Evolutionary conservation across 2,888 invertebrate genomes (phyloP), one percentile per base, ranked within the genome.

Genomic region (Pandemis cinnamomeana): DNA sequence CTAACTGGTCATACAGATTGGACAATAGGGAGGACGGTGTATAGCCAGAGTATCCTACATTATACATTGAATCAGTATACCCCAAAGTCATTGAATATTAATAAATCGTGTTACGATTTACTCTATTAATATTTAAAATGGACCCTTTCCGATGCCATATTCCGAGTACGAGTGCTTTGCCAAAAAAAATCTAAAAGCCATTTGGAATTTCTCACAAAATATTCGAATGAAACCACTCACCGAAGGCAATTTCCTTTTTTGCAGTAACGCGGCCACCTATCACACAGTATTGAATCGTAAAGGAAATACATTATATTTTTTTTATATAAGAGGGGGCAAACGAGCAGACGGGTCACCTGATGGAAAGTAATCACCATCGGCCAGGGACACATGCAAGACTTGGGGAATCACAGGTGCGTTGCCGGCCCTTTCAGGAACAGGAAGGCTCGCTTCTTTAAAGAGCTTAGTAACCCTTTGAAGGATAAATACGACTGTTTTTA

Each of bases 151-250:
- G 55, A 62, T 61, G 67, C 46, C 70, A 74, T 69, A 66, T 70
- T 66, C 63, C 44, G 69, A 60, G 69, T 70, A 60, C 44, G 64
- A 73, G 64, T 44, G 80, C 77, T 78, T 81, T 80, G 77, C 71
- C 80, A 77, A 80, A 83, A 85, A 83, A 85, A 81, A 80, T 82
- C 82, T 81, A 81, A 87, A 85, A 86, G 84, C 83, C 80, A 84
- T 87, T 86, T 84, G 86, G 86, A 80, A 86, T 87, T 86, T 83
- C 82, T 81, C 79, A 77, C 81, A 83, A 84, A 86, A 85, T 86
- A 87, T 86, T 84, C 83, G 82, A 88, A 86, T 87, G 84, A 84
- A 87, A 88, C 84, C 87, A 74, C 74, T 74, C 70, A 71, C 74
- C 70, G 46, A 74, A 74, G 74, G 70, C 74, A 74, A 74, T 71